These are phyloP conservation scores for Dysidea cf. avara DNA, from an alignment of 37 sponge, comb jelly and placozoan genomes.

Conservation along the genomic window DNA sequence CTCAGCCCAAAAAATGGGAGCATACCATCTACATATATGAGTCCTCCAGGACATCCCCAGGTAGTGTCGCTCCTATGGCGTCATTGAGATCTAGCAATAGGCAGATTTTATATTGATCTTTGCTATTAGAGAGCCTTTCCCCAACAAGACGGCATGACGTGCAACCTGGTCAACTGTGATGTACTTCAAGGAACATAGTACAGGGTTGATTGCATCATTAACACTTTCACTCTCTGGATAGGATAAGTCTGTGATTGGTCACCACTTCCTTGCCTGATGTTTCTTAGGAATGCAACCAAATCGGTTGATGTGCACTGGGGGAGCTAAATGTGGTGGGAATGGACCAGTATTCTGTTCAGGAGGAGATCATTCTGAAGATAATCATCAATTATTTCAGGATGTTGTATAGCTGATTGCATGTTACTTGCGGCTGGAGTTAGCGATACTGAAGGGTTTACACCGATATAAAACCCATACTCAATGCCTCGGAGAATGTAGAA, in stretches of 20 bases:
- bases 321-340: no score
- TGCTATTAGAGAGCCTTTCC: slow-evolving; percentile 2
- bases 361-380: slow-evolving; percentile 5
- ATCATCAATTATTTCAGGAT: slow-evolving; percentile 3
- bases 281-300: slow-evolving; percentile 27
- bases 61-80: slow-evolving; percentile 1
- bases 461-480: not conserved
- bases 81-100: slow-evolving; percentile 11
- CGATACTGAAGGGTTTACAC: not conserved
- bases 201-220: slow-evolving; percentile 18
- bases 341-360: not conserved
- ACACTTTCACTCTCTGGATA: slow-evolving; percentile 7
- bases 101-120: slow-evolving; percentile 14
- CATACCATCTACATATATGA: not conserved
- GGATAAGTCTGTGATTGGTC: slow-evolving; percentile 26
- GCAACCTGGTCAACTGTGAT: slow-evolving; percentile 23
- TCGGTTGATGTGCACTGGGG: slow-evolving; percentile 6
- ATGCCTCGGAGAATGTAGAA: not conserved
- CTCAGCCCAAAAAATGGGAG: slow-evolving; percentile 29
- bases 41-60: not conserved
- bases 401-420: slow-evolving; percentile 13
- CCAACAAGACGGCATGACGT: not conserved
- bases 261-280: slow-evolving; percentile 12
- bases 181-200: slow-evolving; percentile 20
- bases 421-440: not conserved